Conservation (phyloP, 30 jellyfish, hydroid and myxozoan genomes). For the Hydractinia echinata region DNA sequence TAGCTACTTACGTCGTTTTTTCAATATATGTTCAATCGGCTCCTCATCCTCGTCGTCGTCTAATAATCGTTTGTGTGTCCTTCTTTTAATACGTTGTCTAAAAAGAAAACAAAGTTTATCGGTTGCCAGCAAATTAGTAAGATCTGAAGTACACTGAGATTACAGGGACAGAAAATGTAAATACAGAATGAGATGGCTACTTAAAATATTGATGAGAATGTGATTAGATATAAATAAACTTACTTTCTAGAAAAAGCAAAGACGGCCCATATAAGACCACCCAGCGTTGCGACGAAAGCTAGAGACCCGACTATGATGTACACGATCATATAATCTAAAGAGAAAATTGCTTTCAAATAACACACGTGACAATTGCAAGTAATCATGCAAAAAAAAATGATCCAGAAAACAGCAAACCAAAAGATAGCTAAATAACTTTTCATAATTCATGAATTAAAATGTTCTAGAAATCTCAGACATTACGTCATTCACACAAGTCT, state of each 20-base stretch:
- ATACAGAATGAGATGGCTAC: not conserved
- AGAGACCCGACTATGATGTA: conserved; percentile 78
- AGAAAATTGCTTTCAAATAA: not conserved
- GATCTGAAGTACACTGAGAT: not conserved
- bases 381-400: too few relatives aligned
- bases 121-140: too few relatives aligned
- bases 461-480: too few relatives aligned
- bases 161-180: not conserved
- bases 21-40: conserved; percentile 44
- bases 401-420: too few relatives aligned
- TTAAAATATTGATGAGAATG: not conserved
- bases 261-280: conserved; percentile 74
- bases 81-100: conserved; percentile 55
- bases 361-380: too few relatives aligned
- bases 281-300: conserved; percentile 83
- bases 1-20: conserved; percentile 1
- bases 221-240: not conserved
- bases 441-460: too few relatives aligned
- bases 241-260: conserved; percentile 65
- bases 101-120: not conserved
- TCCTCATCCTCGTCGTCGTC: conserved; percentile 81
- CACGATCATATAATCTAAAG: conserved; percentile 59
- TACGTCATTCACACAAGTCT: too few relatives aligned
- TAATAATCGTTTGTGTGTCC: conserved; percentile 39
- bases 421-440: too few relatives aligned